Evolutionary conservation across 2,797 vertebrate species (phyloP).

Genomic region (Rhinichthys osculus): DNA sequence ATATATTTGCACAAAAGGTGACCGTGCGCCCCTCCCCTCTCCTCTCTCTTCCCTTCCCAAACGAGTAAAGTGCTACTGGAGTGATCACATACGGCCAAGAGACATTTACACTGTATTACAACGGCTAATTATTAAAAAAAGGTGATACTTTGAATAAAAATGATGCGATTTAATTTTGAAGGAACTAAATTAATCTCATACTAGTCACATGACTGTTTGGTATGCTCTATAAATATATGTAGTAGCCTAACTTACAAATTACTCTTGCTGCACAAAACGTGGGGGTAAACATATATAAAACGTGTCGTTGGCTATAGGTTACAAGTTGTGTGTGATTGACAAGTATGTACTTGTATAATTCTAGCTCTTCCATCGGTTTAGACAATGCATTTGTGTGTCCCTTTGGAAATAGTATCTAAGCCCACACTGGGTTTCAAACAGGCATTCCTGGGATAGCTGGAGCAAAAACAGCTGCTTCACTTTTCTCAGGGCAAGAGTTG

Average conservation of each 20-base stretch:
- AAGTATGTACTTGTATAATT: neutral
- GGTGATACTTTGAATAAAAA: neutral
- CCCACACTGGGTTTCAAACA: slow-evolving; percentile 31
- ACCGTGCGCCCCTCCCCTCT: slow-evolving; percentile 63
- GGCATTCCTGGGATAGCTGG: slow-evolving; percentile 72
- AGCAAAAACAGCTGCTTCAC: slow-evolving; percentile 74
- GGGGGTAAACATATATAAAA: neutral
- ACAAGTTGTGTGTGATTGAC: neutral
- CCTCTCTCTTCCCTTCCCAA: slow-evolving; percentile 56
- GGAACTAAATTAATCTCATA: too few relatives aligned
- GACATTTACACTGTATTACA: neutral
- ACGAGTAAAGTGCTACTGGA: slow-evolving; percentile 72
- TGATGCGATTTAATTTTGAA: too few relatives aligned
- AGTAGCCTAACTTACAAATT: neutral
- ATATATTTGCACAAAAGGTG: slow-evolving; percentile 86
- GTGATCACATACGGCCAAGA: slow-evolving; percentile 61
- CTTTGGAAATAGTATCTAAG: slow-evolving; percentile 39
- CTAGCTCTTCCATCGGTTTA: neutral
- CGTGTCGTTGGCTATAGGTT: neutral
- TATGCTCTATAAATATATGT: neutral
- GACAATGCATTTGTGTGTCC: slow-evolving; percentile 4
- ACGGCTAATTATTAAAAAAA: neutral
- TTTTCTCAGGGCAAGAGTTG: slow-evolving; percentile 59
- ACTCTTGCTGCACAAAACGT: neutral
- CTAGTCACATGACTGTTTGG: neutral